Evolutionary conservation across 2,797 vertebrate species (phyloP), one percentile per base, ranked within the genome.

Genomic region (Epinephelus awoara): DNA sequence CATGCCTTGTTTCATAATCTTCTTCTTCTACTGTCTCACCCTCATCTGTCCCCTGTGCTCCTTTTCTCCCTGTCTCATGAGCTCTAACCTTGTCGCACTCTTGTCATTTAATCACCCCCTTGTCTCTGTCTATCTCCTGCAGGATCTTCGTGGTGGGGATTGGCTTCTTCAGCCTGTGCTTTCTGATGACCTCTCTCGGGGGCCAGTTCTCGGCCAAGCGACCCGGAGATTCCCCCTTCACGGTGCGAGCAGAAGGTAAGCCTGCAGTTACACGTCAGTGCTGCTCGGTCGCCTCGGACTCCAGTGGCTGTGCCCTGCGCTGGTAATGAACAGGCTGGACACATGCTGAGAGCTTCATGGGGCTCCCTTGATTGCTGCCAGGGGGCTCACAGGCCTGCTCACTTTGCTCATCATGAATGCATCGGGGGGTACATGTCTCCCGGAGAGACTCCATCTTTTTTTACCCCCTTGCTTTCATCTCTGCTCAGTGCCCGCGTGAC

Each of bases 91-190:
- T n/a, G 14, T 50, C 68, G 58, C 52, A 57, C 27, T 65, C 25
- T 82, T 85, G 47, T 71, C 65, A 82, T 42, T 13, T 55, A 50
- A 50, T 29, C 23, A 6, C 10, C 54, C 38, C 77, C 50, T 75
- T 80, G 80, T 90, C 62, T 63, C 69, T 61, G 62, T 74, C 76
- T 83, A 65, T 55, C 49, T 76, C 71, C 73, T 2, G 0, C 93
- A 99, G 98, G 96, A 97, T 99, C 88, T 99, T 99, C 27, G 96
- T 99, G 90, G 94, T 95, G 83, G 98, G 98, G 79, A 97, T 98
- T 0, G 98, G 98, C 89, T 98, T 99, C 95, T 99, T 99, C 95
- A 99, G 97, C 2, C 94, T 99, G 82, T 99, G 97, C 94, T 99
- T 99, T 92, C 95, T 99, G 91, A 99, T 99, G 98, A 98, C 97